Evolutionary conservation across 1,140 invertebrate species (phyloP).

Genomic region (Apis laboriosa): DNA sequence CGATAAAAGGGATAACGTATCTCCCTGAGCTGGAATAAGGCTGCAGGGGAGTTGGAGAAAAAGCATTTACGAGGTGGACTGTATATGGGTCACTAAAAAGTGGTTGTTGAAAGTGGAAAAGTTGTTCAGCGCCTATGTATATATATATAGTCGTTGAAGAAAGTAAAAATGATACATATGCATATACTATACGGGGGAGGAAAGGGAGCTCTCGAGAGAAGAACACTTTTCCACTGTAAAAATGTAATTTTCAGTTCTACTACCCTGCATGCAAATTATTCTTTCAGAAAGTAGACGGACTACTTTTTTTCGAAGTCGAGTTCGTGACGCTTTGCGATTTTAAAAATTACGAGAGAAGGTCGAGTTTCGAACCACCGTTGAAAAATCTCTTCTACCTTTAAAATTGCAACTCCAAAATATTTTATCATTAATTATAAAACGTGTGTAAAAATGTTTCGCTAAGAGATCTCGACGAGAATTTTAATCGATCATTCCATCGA

Average conservation of each 20-base stretch:
- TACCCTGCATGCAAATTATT: neutral
- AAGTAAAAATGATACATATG: neutral
- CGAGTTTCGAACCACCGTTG: too few relatives aligned
- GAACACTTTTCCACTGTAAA: neutral
- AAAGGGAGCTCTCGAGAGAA: neutral
- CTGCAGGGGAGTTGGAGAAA: neutral
- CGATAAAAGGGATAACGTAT: neutral
- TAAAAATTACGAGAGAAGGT: too few relatives aligned
- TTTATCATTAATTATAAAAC: neutral
- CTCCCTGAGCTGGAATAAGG: neutral
- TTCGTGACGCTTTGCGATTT: neutral
- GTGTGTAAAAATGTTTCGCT: neutral
- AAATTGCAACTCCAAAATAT: too few relatives aligned
- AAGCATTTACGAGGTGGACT: neutral
- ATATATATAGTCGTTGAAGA: neutral
- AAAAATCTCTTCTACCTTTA: too few relatives aligned
- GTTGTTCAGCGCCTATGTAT: neutral
- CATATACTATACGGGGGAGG: too few relatives aligned
- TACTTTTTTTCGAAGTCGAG: too few relatives aligned
- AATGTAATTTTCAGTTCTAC: neutral
- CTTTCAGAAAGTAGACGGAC: neutral
- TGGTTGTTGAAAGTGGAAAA: neutral
- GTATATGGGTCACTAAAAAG: constrained; percentile 12
- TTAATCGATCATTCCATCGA: neutral
- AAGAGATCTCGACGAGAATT: neutral